These are phyloP conservation scores for Diarsia dahlii DNA, from an alignment of 2,888 invertebrate genomes.

Conservation along the genomic window DNA sequence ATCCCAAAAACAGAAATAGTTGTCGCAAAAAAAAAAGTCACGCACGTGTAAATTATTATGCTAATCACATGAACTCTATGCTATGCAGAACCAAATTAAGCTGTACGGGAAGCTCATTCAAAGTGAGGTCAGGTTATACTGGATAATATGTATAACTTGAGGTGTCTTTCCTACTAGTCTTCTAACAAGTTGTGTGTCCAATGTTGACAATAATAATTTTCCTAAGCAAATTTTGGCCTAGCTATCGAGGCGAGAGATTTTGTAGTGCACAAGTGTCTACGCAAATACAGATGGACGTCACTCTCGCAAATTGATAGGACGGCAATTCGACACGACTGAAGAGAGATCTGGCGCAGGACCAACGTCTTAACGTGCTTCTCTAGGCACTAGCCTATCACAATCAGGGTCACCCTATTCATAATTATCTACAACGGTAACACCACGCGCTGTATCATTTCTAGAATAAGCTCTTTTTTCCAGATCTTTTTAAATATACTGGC, in stretches of 20 bases:
- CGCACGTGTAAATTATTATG: slow-evolving; percentile 16
- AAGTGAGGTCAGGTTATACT: no score
- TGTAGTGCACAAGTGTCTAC: background rate
- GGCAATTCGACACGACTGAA: background rate
- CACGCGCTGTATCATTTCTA: background rate
- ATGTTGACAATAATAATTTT: background rate
- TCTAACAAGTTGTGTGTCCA: background rate
- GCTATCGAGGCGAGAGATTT: background rate
- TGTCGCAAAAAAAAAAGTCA: slow-evolving; percentile 43
- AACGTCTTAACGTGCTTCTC: background rate
- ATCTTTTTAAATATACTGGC: background rate
- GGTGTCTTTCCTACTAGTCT: no score
- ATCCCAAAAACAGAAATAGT: slow-evolving; percentile 33
- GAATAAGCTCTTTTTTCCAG: background rate
- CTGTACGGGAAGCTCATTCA: no score
- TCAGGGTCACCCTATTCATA: background rate
- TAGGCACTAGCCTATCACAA: background rate
- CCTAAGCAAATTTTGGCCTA: background rate
- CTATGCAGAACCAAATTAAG: no score
- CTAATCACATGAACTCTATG: background rate
- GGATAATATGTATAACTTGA: no score
- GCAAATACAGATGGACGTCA: background rate
- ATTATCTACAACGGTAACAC: background rate
- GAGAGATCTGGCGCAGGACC: background rate
- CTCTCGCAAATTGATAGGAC: background rate